Evolutionary conservation across 2,797 vertebrate species (phyloP).

Genomic region (Botia kubotai): DNA sequence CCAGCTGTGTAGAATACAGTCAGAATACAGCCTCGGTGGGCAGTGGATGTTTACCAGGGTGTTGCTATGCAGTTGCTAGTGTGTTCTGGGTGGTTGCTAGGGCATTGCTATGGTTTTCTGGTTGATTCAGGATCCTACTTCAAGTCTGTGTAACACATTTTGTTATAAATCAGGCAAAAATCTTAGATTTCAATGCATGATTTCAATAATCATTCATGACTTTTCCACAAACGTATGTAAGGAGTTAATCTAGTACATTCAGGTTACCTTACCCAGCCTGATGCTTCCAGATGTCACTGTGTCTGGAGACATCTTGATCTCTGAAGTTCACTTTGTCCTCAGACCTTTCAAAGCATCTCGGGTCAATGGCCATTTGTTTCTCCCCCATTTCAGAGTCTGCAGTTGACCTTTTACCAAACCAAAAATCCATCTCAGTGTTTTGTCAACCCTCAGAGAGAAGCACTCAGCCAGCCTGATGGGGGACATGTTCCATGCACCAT

Average conservation of each 20-base stretch:
- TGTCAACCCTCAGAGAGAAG: slow-evolving; percentile 44
- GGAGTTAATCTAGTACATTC: background rate
- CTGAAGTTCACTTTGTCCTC: slow-evolving; percentile 23
- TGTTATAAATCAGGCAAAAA: slow-evolving; percentile 1
- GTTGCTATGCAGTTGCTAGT: background rate
- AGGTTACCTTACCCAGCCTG: background rate
- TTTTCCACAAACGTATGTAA: too few species aligned
- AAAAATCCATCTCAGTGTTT: slow-evolving; percentile 56
- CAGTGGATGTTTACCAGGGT: background rate
- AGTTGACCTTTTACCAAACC: slow-evolving; percentile 44
- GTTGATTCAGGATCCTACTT: background rate
- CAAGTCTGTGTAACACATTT: background rate
- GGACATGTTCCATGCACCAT: slow-evolving; percentile 22
- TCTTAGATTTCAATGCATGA: background rate
- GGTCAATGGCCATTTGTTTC: slow-evolving; percentile 53
- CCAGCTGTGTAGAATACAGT: too few species aligned
- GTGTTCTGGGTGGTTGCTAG: background rate
- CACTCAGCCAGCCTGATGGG: slow-evolving; percentile 17
- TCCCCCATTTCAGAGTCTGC: slow-evolving; percentile 14
- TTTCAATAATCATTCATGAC: too few species aligned
- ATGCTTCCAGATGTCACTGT: background rate
- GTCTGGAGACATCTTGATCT: slow-evolving; percentile 39
- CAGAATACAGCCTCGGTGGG: background rate
- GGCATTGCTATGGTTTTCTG: background rate
- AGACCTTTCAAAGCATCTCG: slow-evolving; percentile 8